Percentiles rank a stretch among this genome's conserved stretches.
Evolutionary conservation across 2,888 invertebrate genomes (phyloP).

Genomic region (Aporophyla nigra): DNA sequence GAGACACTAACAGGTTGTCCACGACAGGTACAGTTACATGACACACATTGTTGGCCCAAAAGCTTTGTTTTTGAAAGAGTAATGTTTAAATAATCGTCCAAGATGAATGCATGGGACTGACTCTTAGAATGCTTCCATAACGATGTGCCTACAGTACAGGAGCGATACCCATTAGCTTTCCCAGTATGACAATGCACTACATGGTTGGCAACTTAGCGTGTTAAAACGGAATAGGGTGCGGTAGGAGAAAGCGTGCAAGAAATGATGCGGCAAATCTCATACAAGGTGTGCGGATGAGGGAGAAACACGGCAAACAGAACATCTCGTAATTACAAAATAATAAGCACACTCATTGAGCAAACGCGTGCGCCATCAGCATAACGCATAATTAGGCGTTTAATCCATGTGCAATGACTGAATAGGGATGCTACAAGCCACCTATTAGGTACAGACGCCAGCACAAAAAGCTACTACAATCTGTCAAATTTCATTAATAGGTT

Average conservation of each 20-base stretch:
- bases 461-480: no score
- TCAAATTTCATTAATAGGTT: no score
- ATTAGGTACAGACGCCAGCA: background rate
- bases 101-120: slow-evolving; percentile 45
- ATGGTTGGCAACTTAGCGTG: slow-evolving; percentile 53
- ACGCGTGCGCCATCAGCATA: slow-evolving; percentile 65
- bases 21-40: slow-evolving; percentile 83
- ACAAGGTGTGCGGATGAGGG: slow-evolving; percentile 56
- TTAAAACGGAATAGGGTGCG: slow-evolving; percentile 69
- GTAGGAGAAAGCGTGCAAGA: slow-evolving; percentile 76
- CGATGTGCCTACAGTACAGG: slow-evolving; percentile 8
- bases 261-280: slow-evolving; percentile 75
- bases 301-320: slow-evolving; percentile 68
- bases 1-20: slow-evolving; percentile 78
- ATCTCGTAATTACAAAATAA: slow-evolving; percentile 77
- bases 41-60: slow-evolving; percentile 78
- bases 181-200: slow-evolving; percentile 42
- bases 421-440: background rate
- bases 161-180: slow-evolving; percentile 16
- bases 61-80: slow-evolving; percentile 64
- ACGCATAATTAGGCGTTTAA: slow-evolving; percentile 39
- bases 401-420: slow-evolving; percentile 24
- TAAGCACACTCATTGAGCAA: slow-evolving; percentile 68
- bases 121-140: slow-evolving; percentile 22
- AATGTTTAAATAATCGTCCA: slow-evolving; percentile 56